phyloP scores from a whole-genome alignment of 2,113 vertebrate species.

The Riparia riparia region DNA sequence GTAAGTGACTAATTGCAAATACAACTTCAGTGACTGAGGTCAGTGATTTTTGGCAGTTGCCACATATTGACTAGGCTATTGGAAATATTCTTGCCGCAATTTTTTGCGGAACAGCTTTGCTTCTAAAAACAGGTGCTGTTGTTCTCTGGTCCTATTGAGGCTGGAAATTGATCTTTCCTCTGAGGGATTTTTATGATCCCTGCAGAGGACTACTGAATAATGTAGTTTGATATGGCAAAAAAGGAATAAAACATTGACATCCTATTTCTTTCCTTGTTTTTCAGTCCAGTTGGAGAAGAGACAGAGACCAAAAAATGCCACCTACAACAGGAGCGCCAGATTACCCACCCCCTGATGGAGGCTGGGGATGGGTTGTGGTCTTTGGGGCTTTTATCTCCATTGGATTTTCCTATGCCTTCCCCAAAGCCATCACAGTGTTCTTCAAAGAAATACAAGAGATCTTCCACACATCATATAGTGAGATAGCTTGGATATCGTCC shows the following conservation, averaged over 20 bases:
- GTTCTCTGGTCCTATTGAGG: background rate
- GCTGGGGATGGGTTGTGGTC: conserved; percentile 96
- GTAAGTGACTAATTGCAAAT: background rate
- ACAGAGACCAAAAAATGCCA: conserved; percentile 80
- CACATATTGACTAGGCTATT: background rate
- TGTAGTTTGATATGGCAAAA: background rate
- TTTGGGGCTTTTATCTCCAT: conserved; percentile 92
- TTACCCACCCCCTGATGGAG: conserved; percentile 90
- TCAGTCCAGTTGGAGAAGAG: conserved; percentile 39
- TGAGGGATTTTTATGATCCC: background rate
- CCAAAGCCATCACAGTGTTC: conserved; percentile 95
- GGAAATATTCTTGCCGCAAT: background rate
- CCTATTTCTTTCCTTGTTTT: conserved; percentile 11
- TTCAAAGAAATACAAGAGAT: conserved; percentile 96
- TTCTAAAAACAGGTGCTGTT: background rate
- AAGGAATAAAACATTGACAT: background rate
- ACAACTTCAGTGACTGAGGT: background rate
- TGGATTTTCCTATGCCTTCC: conserved; percentile 97
- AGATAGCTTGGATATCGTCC: conserved; percentile 96
- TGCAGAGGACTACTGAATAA: background rate
- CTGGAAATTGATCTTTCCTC: background rate
- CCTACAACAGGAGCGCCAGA: conserved; percentile 43
- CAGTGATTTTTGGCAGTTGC: background rate
- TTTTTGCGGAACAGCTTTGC: background rate
- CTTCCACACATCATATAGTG: conserved; percentile 87